Percentiles rank a stretch among this genome's conserved stretches.
phyloP scores from a whole-genome alignment of 2,113 vertebrate genomes.

The Cyprinodon tularosa region DNA sequence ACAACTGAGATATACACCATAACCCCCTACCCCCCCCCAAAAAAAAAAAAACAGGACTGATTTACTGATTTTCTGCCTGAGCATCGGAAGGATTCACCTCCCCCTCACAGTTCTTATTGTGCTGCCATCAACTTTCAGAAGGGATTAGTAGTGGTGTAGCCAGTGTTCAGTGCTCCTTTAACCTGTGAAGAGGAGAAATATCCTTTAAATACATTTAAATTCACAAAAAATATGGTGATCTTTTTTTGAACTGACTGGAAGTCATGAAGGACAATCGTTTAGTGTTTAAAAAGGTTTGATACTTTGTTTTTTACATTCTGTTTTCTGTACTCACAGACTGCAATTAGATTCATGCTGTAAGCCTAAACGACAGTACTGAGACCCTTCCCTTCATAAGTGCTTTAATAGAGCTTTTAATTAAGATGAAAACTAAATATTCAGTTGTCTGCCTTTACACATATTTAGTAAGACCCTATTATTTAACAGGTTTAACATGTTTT shows the following conservation, averaged over 20 bases:
- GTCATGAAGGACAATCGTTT: no score
- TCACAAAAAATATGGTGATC: constrained; percentile 16
- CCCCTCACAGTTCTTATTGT: background rate
- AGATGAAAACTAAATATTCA: background rate
- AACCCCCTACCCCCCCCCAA: no score
- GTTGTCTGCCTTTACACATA: background rate
- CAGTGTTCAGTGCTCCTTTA: constrained; percentile 79
- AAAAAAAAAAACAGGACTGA: background rate
- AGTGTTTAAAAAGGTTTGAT: background rate
- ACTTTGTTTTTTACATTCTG: background rate
- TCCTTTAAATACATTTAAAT: background rate
- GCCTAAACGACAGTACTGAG: no score
- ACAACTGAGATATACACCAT: no score
- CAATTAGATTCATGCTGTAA: no score
- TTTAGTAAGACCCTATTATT: no score
- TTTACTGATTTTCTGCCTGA: background rate
- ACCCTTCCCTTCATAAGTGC: no score
- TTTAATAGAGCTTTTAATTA: background rate
- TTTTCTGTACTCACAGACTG: no score
- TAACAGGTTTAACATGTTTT: no score
- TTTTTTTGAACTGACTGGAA: no score
- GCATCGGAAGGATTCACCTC: background rate
- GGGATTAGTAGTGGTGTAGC: constrained; percentile 22
- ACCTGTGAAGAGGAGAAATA: constrained; percentile 55
- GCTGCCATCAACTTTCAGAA: background rate